These are phyloP conservation scores for Callosobruchus maculatus DNA, from an alignment of 2,888 invertebrate genomes.

Conservation along the genomic window DNA sequence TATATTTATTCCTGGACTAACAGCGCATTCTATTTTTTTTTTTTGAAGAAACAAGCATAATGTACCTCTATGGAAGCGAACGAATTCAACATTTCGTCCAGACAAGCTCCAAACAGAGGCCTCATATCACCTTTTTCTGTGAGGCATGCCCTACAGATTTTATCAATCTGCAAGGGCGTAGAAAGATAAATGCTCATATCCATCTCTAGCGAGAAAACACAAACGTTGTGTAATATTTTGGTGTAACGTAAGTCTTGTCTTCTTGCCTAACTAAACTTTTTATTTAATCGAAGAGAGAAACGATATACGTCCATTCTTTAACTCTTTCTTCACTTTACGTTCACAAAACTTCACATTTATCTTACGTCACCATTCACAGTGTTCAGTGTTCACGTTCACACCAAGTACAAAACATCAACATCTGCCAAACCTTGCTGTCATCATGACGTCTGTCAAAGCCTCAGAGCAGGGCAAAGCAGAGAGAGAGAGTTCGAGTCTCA, in stretches of 20 bases:
- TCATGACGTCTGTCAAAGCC: too few relatives aligned
- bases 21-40: conserved; percentile 3
- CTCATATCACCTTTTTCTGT: conserved; percentile 51
- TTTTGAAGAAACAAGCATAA: neutral
- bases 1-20: conserved; percentile 10
- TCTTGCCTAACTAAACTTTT: neutral
- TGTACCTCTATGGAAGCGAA: conserved; percentile 47
- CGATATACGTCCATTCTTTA: neutral
- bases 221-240: conserved; percentile 32
- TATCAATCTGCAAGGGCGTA: conserved; percentile 47
- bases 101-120: conserved; percentile 51
- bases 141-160: conserved; percentile 51
- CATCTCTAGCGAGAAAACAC: conserved; percentile 41
- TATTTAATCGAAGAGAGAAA: neutral
- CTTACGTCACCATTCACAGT: too few relatives aligned
- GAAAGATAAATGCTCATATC: conserved; percentile 48
- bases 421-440: too few relatives aligned
- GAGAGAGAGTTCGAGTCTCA: too few relatives aligned
- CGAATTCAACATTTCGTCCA: conserved; percentile 51
- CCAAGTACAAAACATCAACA: too few relatives aligned
- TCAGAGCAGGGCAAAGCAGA: too few relatives aligned
- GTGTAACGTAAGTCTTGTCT: conserved; percentile 27
- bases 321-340: neutral
- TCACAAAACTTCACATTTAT: too few relatives aligned
- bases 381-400: too few relatives aligned